phyloP scores from a whole-genome alignment of 2,797 vertebrate genomes.

The Labroides dimidiatus region DNA sequence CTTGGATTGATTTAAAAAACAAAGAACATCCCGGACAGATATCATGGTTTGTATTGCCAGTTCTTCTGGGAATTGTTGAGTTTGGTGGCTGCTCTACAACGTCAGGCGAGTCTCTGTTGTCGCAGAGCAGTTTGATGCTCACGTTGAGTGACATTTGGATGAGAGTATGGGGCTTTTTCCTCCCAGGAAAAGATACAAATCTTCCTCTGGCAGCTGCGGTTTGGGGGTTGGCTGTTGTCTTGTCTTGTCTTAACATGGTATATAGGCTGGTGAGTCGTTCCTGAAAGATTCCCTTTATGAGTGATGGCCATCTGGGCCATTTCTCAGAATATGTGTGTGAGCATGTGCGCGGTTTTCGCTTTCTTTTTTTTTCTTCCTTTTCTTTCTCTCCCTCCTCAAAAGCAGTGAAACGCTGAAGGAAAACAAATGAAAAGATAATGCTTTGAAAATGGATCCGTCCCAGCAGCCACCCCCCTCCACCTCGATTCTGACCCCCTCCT shows the following conservation, averaged over 20 bases:
- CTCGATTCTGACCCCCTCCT: conserved; percentile 54
- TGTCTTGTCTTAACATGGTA: conserved; percentile 72
- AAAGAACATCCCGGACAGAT: conserved; percentile 59
- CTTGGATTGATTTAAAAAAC: conserved; percentile 66
- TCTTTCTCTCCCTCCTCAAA: conserved; percentile 50
- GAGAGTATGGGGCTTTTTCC: conserved; percentile 49
- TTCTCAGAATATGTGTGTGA: conserved; percentile 47
- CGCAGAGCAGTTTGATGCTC: conserved; percentile 59
- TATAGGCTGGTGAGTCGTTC: conserved; percentile 60
- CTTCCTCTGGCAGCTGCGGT: conserved; percentile 65
- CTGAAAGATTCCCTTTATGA: conserved; percentile 75
- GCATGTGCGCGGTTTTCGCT: conserved; percentile 37
- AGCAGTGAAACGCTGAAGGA: conserved; percentile 73
- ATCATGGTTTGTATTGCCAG: conserved; percentile 54
- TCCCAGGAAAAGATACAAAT: conserved; percentile 72
- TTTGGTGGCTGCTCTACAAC: conserved; percentile 55
- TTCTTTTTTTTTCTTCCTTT: conserved; percentile 13
- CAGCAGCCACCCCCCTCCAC: conserved; percentile 44
- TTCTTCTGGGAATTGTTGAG: conserved; percentile 54
- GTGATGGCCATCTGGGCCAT: conserved; percentile 69
- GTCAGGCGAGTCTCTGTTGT: conserved; percentile 59
- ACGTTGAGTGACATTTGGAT: conserved; percentile 62
- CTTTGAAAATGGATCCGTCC: conserved; percentile 82
- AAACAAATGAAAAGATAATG: conserved; percentile 82
- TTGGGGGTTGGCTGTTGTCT: conserved; percentile 23